Evolutionary conservation across 2,888 invertebrate species (phyloP), one percentile per base, ranked within the genome.

Genomic region (Chalcis sispes): DNA sequence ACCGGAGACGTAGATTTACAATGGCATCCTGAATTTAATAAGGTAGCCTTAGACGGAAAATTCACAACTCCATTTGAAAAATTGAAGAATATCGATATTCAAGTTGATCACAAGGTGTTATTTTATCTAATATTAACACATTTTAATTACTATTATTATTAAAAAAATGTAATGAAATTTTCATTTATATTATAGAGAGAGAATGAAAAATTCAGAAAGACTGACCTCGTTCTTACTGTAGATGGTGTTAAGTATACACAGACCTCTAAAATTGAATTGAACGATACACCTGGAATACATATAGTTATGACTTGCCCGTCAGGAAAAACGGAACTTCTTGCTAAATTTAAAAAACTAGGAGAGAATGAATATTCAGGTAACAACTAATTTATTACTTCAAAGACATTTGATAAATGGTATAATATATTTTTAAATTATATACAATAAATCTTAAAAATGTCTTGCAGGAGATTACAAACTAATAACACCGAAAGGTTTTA

Each of bases 241-340:
- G 92, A 94, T 75, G 92, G 91, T 0, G 90, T 91, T 48, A 90
- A 91, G 5, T 93, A 93, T 87, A 90, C 89, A 1, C 75, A 91
- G 0, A 91, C 91, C 25, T 90, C 90, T 7, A 89, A 91, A 67
- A 80, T 93, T 1, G 91, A 91, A 20, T 84, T 91, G 8, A 91
- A 91, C 1, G 90, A 90, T 80, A 90, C 90, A 65, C 93, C 91
- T 1, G 89, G 91, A 27, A 84, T 93, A 1, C 83, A 83, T 59
- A 29, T 86, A 46, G 65, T 80, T 1, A 86, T 91, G 50, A 90
- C 89, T 7, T 89, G 90, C 77, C 93, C 94, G 0, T 88, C 89
- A 23, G 89, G 86, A 78, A 86, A 87, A 66, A 84, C 85, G n/a
- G 89, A 90, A 79, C 74, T 91, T 0, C 86, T 89, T 7, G 85